Base-by-base conservation (phyloP, 23 tunicate genomes). In the Halocynthia aurantium region DNA sequence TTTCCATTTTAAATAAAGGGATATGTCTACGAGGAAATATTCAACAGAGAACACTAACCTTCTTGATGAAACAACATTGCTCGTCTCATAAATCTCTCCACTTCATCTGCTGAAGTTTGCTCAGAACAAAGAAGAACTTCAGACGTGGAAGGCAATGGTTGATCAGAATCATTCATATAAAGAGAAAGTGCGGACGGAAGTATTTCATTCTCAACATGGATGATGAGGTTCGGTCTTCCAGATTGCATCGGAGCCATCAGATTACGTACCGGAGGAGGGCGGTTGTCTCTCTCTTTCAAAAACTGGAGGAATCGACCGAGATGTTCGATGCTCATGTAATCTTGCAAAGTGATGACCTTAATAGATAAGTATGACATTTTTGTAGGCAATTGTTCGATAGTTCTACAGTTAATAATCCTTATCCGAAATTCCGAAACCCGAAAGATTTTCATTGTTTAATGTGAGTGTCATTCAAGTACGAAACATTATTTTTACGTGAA, bases 111-210 rank as follows among this genome's bases (percentile, higher is more conserved):
- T 8, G 87, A 54, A 6, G 95, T 88, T 7, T 54, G 49, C 70
- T 78, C 70, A 15, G 81, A 69, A 70, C 95, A 88, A 7, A 88
- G 52, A 21, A 83, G 61, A 22, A 88, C 95, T 75, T 88, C 95
- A 6, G 95, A 83, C 52, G 68, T 18, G 11, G 87, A 56, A 11
- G 95, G 95, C 10, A 88, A 76, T 40, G 77, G 81, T 69, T 83
- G 84, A 20, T 88, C 77, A 8, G 64, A 67, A 70, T 82, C 71
- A 5, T 56, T 73, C 88, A 83, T 78, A 77, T 83, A 88, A 6
- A 88, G 50, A 15, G 95, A 83, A 5, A 88, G 58, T 10, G 83
- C 57, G 22, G 84, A 78, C 12, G 87, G 72, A 51, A 83, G 67
- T 57, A 80, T 75, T 8, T 83, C 87, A 8, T 73, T 21, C 62